These are phyloP conservation scores for Cassiopea xamachana DNA, from an alignment of 30 jellyfish, hydroid and myxozoan species.

Conservation along the genomic window DNA sequence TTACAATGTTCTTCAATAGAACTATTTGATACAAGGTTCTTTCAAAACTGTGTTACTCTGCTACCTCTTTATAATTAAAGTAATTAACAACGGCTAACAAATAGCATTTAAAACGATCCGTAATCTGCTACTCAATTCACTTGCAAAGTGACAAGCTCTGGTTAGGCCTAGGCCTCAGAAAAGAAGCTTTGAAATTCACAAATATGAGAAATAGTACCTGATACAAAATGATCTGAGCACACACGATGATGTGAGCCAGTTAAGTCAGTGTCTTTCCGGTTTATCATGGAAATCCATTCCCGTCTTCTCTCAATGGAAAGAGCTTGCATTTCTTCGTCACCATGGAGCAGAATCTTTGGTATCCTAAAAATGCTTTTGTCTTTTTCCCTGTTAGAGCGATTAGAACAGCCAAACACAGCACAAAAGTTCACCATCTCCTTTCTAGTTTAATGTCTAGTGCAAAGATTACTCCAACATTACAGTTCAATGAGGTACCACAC, in stretches of 20 bases:
- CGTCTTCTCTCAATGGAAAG: slow-evolving; percentile 9
- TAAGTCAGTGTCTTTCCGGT: slow-evolving; percentile 26
- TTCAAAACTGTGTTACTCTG: no score
- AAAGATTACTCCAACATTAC: not conserved
- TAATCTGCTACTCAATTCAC: not conserved
- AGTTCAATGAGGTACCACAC: not conserved
- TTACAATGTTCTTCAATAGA: no score
- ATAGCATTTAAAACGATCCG: no score
- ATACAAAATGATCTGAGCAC: slow-evolving; percentile 37
- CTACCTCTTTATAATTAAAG: no score
- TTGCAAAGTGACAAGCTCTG: not conserved
- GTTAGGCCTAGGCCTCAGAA: not conserved
- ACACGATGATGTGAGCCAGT: slow-evolving; percentile 40
- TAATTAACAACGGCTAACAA: no score
- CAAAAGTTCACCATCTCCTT: slow-evolving; percentile 30
- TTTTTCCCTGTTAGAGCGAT: slow-evolving; percentile 29
- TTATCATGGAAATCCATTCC: slow-evolving; percentile 16
- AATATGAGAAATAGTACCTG: slow-evolving; percentile 16
- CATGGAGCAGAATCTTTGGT: slow-evolving; percentile 28
- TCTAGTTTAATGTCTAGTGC: not conserved
- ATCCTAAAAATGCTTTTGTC: slow-evolving; percentile 13
- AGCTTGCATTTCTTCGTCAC: slow-evolving; percentile 9
- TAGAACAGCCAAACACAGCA: slow-evolving; percentile 36
- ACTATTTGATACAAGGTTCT: no score
- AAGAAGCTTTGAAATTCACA: not conserved